Conservation (phyloP, 1,140 invertebrate species). For the Aphelinus atriplicis region DNA sequence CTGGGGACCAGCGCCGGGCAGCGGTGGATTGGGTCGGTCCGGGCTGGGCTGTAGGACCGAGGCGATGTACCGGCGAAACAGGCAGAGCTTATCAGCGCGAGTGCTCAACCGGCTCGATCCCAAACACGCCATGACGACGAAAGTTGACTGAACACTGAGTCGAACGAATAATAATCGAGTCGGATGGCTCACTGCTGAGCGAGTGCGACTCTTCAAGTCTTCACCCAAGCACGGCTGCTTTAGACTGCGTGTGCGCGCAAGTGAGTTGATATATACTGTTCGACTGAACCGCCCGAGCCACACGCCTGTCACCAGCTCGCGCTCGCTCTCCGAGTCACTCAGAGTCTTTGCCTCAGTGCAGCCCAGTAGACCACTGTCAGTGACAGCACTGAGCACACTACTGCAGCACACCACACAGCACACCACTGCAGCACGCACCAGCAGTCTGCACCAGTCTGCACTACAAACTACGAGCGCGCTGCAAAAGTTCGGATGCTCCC, state of each 20-base stretch:
- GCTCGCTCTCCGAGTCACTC: constrained; percentile 12
- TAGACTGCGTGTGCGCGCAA: too few relatives aligned
- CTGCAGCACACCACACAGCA: too few relatives aligned
- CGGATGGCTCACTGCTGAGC: constrained; percentile 22
- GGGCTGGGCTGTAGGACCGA: neutral
- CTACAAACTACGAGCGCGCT: too few relatives aligned
- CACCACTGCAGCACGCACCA: too few relatives aligned
- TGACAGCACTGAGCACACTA: neutral
- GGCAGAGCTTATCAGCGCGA: constrained; percentile 79
- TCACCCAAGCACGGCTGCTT: too few relatives aligned
- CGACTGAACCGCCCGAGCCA: constrained; percentile 38
- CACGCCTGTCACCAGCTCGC: constrained; percentile 18
- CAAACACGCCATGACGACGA: constrained; percentile 78
- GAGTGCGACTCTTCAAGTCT: neutral
- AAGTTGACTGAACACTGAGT: constrained; percentile 66
- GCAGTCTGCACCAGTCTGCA: too few relatives aligned
- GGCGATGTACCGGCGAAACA: constrained; percentile 67
- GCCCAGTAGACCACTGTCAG: constrained; percentile 14
- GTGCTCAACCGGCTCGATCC: constrained; percentile 78
- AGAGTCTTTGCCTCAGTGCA: constrained; percentile 26
- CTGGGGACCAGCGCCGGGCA: too few relatives aligned
- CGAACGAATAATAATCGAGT: constrained; percentile 14
- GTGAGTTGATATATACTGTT: too few relatives aligned
- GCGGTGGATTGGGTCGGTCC: neutral
- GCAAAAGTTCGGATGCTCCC: neutral